A percentile compares a stretch with the other conserved stretches of the same genome.
These are phyloP conservation scores for Centropyge bicolor DNA, from an alignment of 2,797 vertebrate species.

Conservation along the genomic window DNA sequence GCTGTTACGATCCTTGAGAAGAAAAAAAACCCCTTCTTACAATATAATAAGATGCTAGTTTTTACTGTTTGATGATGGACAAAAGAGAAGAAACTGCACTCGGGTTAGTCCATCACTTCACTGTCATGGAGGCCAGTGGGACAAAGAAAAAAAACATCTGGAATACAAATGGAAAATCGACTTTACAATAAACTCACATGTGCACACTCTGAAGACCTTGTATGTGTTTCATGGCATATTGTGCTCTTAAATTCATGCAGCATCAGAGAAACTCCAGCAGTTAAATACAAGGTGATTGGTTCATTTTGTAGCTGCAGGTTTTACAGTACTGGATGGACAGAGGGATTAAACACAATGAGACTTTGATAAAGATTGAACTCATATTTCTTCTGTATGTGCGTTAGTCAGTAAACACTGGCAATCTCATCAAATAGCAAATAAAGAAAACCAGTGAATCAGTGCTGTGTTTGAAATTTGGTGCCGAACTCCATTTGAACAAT, in stretches of 20 bases:
- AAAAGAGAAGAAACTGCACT: neutral
- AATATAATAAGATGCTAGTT: neutral
- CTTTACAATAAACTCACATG: neutral
- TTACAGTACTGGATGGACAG: neutral
- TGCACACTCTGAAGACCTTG: constrained; percentile 3
- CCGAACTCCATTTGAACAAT: neutral
- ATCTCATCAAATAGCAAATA: neutral
- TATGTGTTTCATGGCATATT: neutral
- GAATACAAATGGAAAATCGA: neutral
- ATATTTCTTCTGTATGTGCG: neutral
- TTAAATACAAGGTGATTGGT: neutral
- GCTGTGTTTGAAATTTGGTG: neutral
- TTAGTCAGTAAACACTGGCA: neutral
- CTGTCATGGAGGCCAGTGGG: neutral
- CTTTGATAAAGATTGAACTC: neutral
- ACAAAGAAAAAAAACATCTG: neutral
- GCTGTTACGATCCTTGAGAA: neutral
- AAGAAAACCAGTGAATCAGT: neutral
- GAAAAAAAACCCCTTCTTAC: neutral
- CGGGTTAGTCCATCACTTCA: neutral
- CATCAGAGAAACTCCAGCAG: constrained; percentile 15
- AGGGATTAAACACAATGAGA: neutral
- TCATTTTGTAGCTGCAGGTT: neutral
- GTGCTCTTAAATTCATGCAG: neutral
- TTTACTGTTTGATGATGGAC: neutral